These are phyloP conservation scores for Drosophila meridiana DNA, from an alignment of 2,888 invertebrate genomes.

Conservation along the genomic window DNA sequence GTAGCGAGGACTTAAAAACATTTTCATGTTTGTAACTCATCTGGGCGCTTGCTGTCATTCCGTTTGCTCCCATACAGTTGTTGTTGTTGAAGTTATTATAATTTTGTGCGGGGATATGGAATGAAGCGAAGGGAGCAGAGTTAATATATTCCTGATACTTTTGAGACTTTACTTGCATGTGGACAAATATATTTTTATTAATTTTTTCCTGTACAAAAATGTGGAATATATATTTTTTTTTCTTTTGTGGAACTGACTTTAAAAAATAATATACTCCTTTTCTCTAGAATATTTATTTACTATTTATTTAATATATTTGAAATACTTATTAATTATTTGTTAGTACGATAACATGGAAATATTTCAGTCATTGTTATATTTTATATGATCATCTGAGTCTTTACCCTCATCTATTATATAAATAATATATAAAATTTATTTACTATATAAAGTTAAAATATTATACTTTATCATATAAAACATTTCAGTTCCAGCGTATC, in stretches of 20 bases:
- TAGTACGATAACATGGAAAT: not conserved
- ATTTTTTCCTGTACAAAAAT: not conserved
- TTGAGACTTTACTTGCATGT: not conserved
- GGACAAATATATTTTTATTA: not conserved
- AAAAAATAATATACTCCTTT: not conserved
- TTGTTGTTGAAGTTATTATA: not conserved
- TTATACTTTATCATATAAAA: not conserved
- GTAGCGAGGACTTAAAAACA: constrained; percentile 52
- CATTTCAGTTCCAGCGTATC: not conserved
- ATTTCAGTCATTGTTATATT: too few species aligned
- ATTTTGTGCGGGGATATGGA: not conserved
- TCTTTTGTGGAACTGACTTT: not conserved
- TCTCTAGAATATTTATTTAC: not conserved
- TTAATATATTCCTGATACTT: not conserved
- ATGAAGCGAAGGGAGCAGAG: too few species aligned
- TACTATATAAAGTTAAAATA: not conserved
- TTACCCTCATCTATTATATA: too few species aligned
- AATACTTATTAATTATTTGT: not conserved
- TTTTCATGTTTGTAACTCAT: constrained; percentile 35
- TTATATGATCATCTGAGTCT: too few species aligned
- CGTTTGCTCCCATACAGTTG: constrained; percentile 45
- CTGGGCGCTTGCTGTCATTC: constrained; percentile 43
- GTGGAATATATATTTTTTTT: not conserved
- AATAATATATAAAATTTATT: not conserved
- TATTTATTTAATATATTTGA: not conserved